Evolutionary conservation across 2,797 vertebrate genomes (phyloP).

Genomic region (Rhinogobio ventralis): DNA sequence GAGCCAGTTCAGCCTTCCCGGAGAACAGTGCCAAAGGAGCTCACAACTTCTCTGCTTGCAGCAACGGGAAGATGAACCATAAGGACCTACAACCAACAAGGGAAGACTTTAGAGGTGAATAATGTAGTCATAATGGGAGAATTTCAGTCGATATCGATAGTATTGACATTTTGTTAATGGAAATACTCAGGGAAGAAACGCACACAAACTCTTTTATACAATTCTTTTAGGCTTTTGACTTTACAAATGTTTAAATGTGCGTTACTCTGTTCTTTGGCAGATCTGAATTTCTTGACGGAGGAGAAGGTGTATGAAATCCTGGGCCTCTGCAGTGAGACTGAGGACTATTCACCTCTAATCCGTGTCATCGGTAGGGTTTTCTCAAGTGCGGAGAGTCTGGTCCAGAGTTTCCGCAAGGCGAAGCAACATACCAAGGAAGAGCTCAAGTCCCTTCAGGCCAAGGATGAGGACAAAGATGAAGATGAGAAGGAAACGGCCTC

Average conservation of each 20-base stretch:
- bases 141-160: background rate
- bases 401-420: constrained; percentile 91
- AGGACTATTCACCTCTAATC: constrained; percentile 92
- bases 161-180: background rate
- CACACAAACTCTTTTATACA: background rate
- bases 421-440: constrained; percentile 83
- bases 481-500: constrained; percentile 84
- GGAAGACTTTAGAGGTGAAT: constrained; percentile 92
- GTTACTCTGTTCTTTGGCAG: constrained; percentile 69
- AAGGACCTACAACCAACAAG: constrained; percentile 83
- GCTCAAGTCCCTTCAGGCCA: constrained; percentile 91
- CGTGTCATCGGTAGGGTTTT: constrained; percentile 92
- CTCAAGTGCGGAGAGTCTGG: constrained; percentile 91
- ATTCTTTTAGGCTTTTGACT: background rate
- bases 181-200: background rate
- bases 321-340: constrained; percentile 86
- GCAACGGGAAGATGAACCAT: constrained; percentile 86
- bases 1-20: constrained; percentile 92
- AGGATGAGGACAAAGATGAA: constrained; percentile 98
- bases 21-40: constrained; percentile 87
- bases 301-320: constrained; percentile 90
- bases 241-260: background rate
- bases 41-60: constrained; percentile 82
- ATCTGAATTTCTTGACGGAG: constrained; percentile 93
- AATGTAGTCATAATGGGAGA: background rate